Evolutionary conservation across 37 sponge, comb jelly and placozoan genomes (phyloP), one percentile per base, ranked within the genome.

Genomic region (Oopsacas minuta): DNA sequence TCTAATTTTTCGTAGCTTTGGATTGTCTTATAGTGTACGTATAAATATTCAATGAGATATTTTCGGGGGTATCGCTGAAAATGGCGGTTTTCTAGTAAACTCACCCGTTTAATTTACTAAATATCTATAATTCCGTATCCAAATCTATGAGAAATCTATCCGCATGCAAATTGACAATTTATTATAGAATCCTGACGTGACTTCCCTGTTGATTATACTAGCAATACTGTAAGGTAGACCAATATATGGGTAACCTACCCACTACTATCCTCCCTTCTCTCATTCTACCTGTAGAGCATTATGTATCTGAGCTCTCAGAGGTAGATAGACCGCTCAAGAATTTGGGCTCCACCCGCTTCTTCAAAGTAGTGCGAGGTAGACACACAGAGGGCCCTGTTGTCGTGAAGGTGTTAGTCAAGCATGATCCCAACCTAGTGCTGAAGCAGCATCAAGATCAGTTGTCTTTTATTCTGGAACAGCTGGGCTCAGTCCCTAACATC

Each of bases 281-380:
- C 75, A 61, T 61, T 3, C 75, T 61, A 25, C 75, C 75, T 7
- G 75, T 61, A 34, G 75, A 61, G 75, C 75, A 61, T 34, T 61
- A 61, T 34, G 75, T 61, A 5, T 61, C 75, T 3, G 75, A 61
- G 75, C 75, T 61, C 3, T n/a, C 20, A n/a, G 75, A 61, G 75
- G 75, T 61, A 34, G 75, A 61, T 5, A 3, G 30, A 34, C 75
- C 75, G 17, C 75, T 61, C 75, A 61, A 61, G 75, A 96, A 93
- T 49, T 39, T 97, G 82, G 95, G 98, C 36, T 91, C 95, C 52
- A 97, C 98, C 0, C 89, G 98, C 36, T 94, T 97, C 87, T 83
- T 97, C 83, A 97, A 97, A 82, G 93, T 93, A 25, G 98, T 93
- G 20, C 82, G 92, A n/a, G 89, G 91, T 10, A 92, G 52, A 35